Evolutionary conservation across 1,140 invertebrate species (phyloP).

Genomic region (Dinothrombium tinctorium): DNA sequence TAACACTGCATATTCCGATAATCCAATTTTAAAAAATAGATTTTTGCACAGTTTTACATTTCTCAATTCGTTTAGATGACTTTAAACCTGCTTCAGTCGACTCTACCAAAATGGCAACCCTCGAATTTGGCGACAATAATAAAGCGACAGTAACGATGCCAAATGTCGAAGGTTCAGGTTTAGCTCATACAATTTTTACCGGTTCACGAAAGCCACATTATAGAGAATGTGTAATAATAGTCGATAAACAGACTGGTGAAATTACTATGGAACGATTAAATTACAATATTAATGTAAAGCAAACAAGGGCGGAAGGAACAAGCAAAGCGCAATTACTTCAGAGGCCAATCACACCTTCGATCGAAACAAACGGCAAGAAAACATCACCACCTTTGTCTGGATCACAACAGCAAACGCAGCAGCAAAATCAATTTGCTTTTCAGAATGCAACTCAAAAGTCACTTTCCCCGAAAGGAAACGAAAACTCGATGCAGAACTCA

Average conservation of each 20-base stretch:
- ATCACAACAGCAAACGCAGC: not conserved
- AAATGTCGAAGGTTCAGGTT: slow-evolving; percentile 58
- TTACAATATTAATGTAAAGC: slow-evolving; percentile 77
- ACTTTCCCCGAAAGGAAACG: not conserved
- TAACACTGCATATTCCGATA: too few species aligned
- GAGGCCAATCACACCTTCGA: slow-evolving; percentile 4
- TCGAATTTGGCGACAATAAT: slow-evolving; percentile 64
- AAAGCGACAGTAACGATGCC: slow-evolving; percentile 73
- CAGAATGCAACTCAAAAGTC: not conserved
- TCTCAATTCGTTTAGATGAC: too few species aligned
- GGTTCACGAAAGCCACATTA: slow-evolving; percentile 66
- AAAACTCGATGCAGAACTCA: not conserved
- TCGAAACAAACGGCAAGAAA: not conserved
- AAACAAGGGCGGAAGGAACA: slow-evolving; percentile 41
- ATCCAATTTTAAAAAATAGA: too few species aligned
- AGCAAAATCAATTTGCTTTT: not conserved
- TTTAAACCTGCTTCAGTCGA: slow-evolving; percentile 92
- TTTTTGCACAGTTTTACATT: too few species aligned
- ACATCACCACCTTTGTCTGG: slow-evolving; percentile 1
- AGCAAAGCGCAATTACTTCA: not conserved
- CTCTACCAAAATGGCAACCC: slow-evolving; percentile 56
- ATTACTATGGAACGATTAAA: slow-evolving; percentile 72
- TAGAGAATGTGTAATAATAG: slow-evolving; percentile 84
- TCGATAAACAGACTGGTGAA: slow-evolving; percentile 68
- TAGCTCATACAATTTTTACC: slow-evolving; percentile 72